Percentiles rank a stretch among this genome's conserved stretches.
phyloP scores from a whole-genome alignment of 1,140 invertebrate genomes.

The Ceratoteleas bidentatus region DNA sequence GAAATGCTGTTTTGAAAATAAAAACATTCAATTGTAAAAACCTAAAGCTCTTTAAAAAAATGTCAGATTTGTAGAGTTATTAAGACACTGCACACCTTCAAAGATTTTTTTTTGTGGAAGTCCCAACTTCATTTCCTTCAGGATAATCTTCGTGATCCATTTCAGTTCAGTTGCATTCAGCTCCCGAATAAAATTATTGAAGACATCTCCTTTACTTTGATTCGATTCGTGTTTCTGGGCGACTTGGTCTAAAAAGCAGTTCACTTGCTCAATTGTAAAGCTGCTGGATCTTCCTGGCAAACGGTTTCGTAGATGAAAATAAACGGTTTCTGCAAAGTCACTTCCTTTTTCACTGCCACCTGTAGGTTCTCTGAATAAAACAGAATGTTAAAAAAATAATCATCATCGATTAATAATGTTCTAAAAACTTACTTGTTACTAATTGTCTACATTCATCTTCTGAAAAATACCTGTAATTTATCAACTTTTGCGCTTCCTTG shows the following conservation, averaged over 20 bases:
- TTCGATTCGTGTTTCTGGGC: slow-evolving; percentile 82
- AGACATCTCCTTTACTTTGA: slow-evolving; percentile 76
- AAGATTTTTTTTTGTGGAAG: slow-evolving; percentile 88
- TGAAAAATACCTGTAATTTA: slow-evolving; percentile 81
- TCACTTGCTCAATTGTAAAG: slow-evolving; percentile 86
- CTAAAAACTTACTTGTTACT: not conserved
- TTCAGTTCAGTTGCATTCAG: slow-evolving; percentile 87
- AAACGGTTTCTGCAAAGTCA: slow-evolving; percentile 90
- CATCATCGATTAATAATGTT: no score
- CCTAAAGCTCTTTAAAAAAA: no score
- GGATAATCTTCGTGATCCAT: slow-evolving; percentile 93
- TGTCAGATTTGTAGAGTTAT: no score
- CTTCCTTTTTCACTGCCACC: slow-evolving; percentile 74
- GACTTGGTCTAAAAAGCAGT: slow-evolving; percentile 87
- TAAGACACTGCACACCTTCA: slow-evolving; percentile 71
- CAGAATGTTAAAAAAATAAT: slow-evolving; percentile 10
- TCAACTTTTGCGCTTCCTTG: slow-evolving; percentile 84
- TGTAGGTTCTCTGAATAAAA: slow-evolving; percentile 72
- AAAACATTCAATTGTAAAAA: no score
- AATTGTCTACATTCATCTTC: not conserved
- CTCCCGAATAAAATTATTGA: slow-evolving; percentile 71
- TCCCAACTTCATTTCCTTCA: slow-evolving; percentile 91
- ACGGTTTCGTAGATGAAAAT: slow-evolving; percentile 85
- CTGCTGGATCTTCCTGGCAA: slow-evolving; percentile 79
- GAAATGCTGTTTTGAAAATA: slow-evolving; percentile 75